Base-by-base conservation (phyloP, 2,797 vertebrate species). In the Basileuterus tristriatus region DNA sequence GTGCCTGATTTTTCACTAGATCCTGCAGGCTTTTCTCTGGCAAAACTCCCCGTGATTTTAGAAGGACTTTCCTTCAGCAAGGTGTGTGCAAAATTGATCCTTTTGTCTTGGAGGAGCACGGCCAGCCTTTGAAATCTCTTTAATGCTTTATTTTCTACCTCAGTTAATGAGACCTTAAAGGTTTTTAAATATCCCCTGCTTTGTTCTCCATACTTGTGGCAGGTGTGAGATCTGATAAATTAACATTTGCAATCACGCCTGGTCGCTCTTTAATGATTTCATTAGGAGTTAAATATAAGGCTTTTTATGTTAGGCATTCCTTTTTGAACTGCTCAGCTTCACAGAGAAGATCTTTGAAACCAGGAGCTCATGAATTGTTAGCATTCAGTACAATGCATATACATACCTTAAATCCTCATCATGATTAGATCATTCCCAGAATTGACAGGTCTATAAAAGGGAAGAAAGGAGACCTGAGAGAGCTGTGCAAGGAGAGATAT, bases 391-490 rank as follows among this genome's bases (percentile, higher is more conserved):
- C 84, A 83, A 94, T 81, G 67, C 81, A 60, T 52, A 75, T 70
- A 85, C 79, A 63, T 95, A 96, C 95, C 89, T 97, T 95, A 96
- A 97, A 89, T 97, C 92, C 89, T 94, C 77, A 26, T 82, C 71
- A n/a, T 52, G 75, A 86, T 83, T 91, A 86, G 83, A 94, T 89
- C 84, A 93, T 94, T 94, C 70, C 63, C 69, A 91, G 80, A 94
- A 92, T 94, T 91, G 91, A 97, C 84, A 95, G 55, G 70, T 80
- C 87, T 89, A 97, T 94, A 91, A 95, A 97, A 96, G 95, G 88
- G 68, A 96, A 93, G 90, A 94, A 95, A 97, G 41, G 75, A 53
- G 91, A 71, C 82, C 89, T 74, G 87, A 68, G 95, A 95, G 89
- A 94, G 81, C 89, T 82, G 89, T 89, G 91, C 62, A 60, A 89